A percentile compares a stretch with the other conserved stretches of the same genome.
These are phyloP conservation scores for Fabriciana adippe DNA, from an alignment of 2,888 invertebrate species.

Conservation along the genomic window DNA sequence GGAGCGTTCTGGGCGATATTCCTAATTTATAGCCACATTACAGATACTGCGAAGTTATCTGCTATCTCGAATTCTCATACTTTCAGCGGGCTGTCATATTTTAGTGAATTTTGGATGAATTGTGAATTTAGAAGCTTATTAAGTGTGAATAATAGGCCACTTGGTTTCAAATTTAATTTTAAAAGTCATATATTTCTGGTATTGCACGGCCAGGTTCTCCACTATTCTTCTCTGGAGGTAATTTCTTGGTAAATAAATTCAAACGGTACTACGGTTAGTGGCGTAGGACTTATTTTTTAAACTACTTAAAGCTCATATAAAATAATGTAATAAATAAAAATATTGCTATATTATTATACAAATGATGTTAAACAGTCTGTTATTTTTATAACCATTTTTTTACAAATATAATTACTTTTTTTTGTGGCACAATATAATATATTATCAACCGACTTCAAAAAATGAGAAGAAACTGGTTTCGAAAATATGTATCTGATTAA, in stretches of 20 bases:
- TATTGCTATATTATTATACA: too few relatives aligned
- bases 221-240: neutral
- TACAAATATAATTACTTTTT: too few relatives aligned
- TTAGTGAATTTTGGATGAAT: slow-evolving; percentile 30
- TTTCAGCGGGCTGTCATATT: slow-evolving; percentile 37
- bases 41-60: slow-evolving; percentile 43
- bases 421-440: too few relatives aligned
- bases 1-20: slow-evolving; percentile 64
- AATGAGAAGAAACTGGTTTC: too few relatives aligned
- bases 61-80: slow-evolving; percentile 39
- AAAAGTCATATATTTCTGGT: slow-evolving; percentile 1
- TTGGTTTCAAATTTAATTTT: slow-evolving; percentile 21
- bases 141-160: slow-evolving; percentile 9
- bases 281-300: too few relatives aligned
- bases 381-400: too few relatives aligned
- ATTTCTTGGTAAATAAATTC: neutral
- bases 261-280: too few relatives aligned
- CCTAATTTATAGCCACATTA: slow-evolving; percentile 60
- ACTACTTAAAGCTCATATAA: too few relatives aligned
- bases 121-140: slow-evolving; percentile 22
- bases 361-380: too few relatives aligned
- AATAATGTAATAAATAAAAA: too few relatives aligned
- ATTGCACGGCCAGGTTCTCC: neutral
- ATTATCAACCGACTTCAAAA: too few relatives aligned
- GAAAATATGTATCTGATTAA: too few relatives aligned